These are phyloP conservation scores for Euleptes europaea DNA, from an alignment of 2,113 vertebrate species.

Conservation along the genomic window DNA sequence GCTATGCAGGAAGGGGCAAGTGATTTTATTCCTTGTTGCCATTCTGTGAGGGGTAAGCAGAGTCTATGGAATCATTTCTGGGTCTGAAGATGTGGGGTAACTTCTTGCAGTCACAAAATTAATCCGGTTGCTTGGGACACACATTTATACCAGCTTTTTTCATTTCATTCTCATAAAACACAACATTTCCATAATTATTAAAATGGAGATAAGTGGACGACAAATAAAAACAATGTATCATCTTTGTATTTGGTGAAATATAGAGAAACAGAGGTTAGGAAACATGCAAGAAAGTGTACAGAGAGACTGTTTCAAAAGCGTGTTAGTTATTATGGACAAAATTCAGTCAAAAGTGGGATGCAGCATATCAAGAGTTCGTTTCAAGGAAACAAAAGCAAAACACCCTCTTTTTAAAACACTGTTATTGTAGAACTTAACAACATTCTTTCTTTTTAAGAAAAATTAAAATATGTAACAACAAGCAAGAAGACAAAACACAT, in stretches of 20 bases:
- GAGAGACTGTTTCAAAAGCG: conserved; percentile 76
- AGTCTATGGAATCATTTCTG: neutral
- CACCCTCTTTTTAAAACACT: conserved; percentile 71
- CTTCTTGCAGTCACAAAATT: neutral
- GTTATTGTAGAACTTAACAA: conserved; percentile 80
- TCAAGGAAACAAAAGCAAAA: conserved; percentile 80
- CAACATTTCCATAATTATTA: conserved; percentile 61
- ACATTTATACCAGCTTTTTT: conserved; percentile 66
- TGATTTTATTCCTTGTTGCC: neutral
- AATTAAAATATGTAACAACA: conserved; percentile 84
- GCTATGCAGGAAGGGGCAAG: too few species aligned
- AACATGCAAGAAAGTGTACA: conserved; percentile 92
- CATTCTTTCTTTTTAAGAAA: conserved; percentile 80
- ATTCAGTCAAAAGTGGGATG: conserved; percentile 89
- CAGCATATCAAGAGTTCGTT: conserved; percentile 89
- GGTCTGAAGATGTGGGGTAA: neutral
- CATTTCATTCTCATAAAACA: conserved; percentile 50
- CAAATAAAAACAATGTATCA: conserved; percentile 45
- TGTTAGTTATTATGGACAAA: conserved; percentile 87
- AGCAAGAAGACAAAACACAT: conserved; percentile 99
- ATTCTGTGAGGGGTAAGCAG: neutral
- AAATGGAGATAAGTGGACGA: conserved; percentile 68
- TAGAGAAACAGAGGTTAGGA: conserved; percentile 79
- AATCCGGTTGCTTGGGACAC: conserved; percentile 77
- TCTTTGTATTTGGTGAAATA: conserved; percentile 71